Base-by-base conservation (phyloP, 2,797 vertebrate genomes). In the Gobio occitaniae region DNA sequence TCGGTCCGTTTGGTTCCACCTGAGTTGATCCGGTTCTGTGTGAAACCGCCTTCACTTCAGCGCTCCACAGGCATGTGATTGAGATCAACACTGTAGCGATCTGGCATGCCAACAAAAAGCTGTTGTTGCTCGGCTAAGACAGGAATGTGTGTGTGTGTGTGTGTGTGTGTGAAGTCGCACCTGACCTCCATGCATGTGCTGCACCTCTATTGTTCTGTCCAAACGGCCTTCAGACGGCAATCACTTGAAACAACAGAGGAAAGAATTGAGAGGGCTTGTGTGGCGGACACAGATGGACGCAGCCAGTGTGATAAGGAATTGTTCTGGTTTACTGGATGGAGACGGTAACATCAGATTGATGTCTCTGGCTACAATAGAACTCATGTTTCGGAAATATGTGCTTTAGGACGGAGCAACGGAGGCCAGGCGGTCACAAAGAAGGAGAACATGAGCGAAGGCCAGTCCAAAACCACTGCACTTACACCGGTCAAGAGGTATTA, bases 401-500 rank as follows among this genome's bases (percentile, higher is more conserved):
- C 77, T 86, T 41, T 56, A 96, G 95, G 91, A 74, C 90, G 94
- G 84, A 96, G 91, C 86, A 95, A 89, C 88, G 87, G 91, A 85
- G 95, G 85, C 66, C 93, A 90, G 82, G 72, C 92, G 80, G 90
- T 92, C 84, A 83, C 88, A 79, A 93, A 91, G 80, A 76, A 80
- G 74, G 95, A 94, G 88, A 92, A 91, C 38, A 93, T 94, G 89
- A 94, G 93, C 82, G 95, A 96, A 94, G 93, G 91, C 90, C 94
- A 92, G 66, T 92, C 93, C 65, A 96, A 94, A 92, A 93, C 94
- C 82, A 93, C 95, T 54, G 93, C 94, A 77, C 95, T 95, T 72
- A 95, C 95, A 8, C 95, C 95, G 38, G 87, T 96, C 61, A 97
- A 96, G 95, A 96, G 96, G 96, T 97, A 41, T 86, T 48, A 38